Base-by-base conservation (phyloP, 2,113 vertebrate species). In the Menura novaehollandiae region DNA sequence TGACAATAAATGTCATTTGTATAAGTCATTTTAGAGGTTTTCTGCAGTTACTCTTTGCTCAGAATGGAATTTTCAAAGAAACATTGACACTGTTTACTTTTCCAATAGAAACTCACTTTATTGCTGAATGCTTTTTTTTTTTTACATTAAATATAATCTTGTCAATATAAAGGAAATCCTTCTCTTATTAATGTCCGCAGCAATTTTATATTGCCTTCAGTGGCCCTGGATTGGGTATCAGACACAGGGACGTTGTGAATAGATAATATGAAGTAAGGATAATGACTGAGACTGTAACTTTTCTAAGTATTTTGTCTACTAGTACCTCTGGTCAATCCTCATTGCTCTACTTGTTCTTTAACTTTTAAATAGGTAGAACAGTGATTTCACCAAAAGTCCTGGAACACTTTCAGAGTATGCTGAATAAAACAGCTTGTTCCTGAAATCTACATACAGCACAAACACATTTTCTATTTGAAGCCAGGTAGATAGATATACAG, bases 31-130 rank as follows among this genome's bases (percentile, higher is more conserved):
- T 83, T 77, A 49, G 37, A 62, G 35, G 1, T 13, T 78, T 89
- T 74, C 74, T 46, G 1, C 23, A 55, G 17, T 49, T 81, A 76
- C 9, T 81, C 2, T 47, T 84, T 87, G 30, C 30, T 93, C 11
- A 66, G 52, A 87, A 89, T 44, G 16, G 7, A 33, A 59, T 88
- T 89, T 89, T 89, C 47, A 68, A 89, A 94, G 39, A 13, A 35
- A 43, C 5, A 5, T 67, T 6, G 1, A 62, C 32, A 5, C 4
- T 51, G 15, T 59, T 89, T 83, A 71, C 17, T 93, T 87, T 89
- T 60, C 68, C 35, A 71, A 6, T n/a, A 63, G 23, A 89, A 94
- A 74, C 11, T 74, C 4, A 0, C 26, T 69, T 80, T 62, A 33
- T 47, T 64, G n/a, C 12, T 37, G 37, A 86, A 58, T 56, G 12